These are phyloP conservation scores for Euura lappo DNA, from an alignment of 1,140 invertebrate species.

Conservation along the genomic window DNA sequence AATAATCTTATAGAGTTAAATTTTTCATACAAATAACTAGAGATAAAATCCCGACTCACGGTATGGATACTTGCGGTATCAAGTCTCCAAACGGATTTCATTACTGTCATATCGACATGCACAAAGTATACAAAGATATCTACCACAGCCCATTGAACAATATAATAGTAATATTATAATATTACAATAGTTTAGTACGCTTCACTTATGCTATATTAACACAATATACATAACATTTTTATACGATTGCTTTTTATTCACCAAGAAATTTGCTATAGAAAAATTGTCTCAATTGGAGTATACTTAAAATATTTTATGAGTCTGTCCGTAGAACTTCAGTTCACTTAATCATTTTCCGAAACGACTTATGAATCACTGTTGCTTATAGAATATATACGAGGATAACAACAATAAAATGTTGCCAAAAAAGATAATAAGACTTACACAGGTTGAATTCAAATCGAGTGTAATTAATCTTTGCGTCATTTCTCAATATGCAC, in stretches of 20 bases:
- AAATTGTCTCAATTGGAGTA: no score
- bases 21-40: not conserved
- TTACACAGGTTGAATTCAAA: not conserved
- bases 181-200: constrained; percentile 25
- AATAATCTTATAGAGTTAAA: not conserved
- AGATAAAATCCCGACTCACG: not conserved
- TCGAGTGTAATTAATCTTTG: not conserved
- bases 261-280: not conserved
- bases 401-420: not conserved
- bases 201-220: constrained; percentile 30
- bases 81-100: not conserved
- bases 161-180: constrained; percentile 37
- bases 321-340: no score
- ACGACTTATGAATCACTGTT: not conserved
- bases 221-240: constrained; percentile 40
- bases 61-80: not conserved
- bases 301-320: no score
- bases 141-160: constrained; percentile 60
- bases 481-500: no score
- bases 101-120: not conserved
- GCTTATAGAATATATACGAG: constrained; percentile 1
- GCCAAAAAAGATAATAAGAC: constrained; percentile 4
- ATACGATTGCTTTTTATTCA: constrained; percentile 26
- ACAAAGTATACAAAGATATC: constrained; percentile 14
- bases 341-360: no score